Percentiles rank a stretch among this genome's conserved stretches.
Conservation (phyloP, 2,797 vertebrate species). For the Bovichtus variegatus region DNA sequence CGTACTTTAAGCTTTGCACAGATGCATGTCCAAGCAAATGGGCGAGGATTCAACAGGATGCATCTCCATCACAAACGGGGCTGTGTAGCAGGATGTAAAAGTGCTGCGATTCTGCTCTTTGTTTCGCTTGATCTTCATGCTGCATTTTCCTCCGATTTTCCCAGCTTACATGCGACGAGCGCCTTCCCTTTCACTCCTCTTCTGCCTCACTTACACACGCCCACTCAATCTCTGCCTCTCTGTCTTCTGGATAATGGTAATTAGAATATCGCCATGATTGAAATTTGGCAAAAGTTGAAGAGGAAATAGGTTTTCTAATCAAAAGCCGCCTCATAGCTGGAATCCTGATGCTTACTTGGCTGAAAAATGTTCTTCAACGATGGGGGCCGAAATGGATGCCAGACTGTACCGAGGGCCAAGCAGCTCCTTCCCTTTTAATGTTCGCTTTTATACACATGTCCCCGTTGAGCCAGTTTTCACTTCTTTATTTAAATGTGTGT, state of each 20-base stretch:
- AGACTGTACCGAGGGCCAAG: conserved; percentile 49
- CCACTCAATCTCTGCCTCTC: conserved; percentile 52
- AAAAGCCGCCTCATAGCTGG: conserved; percentile 79
- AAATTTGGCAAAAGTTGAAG: conserved; percentile 83
- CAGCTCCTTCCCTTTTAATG: conserved; percentile 14
- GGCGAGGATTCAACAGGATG: conserved; percentile 1
- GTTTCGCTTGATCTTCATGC: conserved; percentile 36
- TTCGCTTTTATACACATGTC: conserved; percentile 16
- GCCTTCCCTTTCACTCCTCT: conserved; percentile 33
- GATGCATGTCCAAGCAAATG: conserved; percentile 18
- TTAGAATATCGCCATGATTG: conserved; percentile 82
- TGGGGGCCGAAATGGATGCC: conserved; percentile 60
- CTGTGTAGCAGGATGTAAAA: conserved; percentile 26
- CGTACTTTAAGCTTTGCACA: neutral
- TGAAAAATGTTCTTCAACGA: conserved; percentile 65
- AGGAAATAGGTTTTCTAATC: conserved; percentile 85
- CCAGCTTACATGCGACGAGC: conserved; percentile 16
- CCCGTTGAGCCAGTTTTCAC: conserved; percentile 13
- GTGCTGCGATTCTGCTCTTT: conserved; percentile 31
- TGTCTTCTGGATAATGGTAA: conserved; percentile 72
- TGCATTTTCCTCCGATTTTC: conserved; percentile 32
- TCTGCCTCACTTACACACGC: conserved; percentile 37
- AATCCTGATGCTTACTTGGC: conserved; percentile 76
- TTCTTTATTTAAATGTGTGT: conserved; percentile 1
- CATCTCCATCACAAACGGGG: neutral